These are phyloP conservation scores for Chaitophorus viminalis DNA, from an alignment of 2,888 invertebrate species.

Conservation along the genomic window DNA sequence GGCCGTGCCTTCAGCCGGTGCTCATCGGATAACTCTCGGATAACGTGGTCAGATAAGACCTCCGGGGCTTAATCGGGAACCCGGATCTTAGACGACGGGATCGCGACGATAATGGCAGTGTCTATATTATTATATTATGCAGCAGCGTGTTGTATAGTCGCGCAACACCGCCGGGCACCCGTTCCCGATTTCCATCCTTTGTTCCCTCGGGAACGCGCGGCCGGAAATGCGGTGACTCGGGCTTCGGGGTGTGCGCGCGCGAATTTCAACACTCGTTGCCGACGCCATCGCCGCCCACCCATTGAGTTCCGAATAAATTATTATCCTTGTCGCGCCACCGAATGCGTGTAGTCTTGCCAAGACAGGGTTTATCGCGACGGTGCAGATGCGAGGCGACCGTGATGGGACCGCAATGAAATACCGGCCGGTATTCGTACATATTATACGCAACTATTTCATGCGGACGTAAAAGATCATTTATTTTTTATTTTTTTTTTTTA, in stretches of 20 bases:
- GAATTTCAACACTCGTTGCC: background rate
- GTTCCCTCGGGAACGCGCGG: background rate
- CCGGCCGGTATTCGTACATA: background rate
- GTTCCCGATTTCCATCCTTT: background rate
- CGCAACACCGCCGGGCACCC: background rate
- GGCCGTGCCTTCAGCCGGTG: background rate
- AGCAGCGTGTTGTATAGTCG: background rate
- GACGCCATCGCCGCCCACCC: too few relatives aligned
- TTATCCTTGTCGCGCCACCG: background rate
- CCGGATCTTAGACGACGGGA: background rate
- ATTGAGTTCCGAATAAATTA: background rate
- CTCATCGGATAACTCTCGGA: background rate
- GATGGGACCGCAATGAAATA: background rate
- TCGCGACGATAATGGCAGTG: background rate
- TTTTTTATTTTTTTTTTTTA: too few relatives aligned
- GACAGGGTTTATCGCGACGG: background rate
- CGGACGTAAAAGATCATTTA: too few relatives aligned
- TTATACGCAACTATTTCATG: too few relatives aligned
- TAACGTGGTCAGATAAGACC: conserved; percentile 1
- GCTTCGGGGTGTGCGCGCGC: background rate
- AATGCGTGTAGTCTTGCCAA: too few relatives aligned
- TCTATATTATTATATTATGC: too few relatives aligned
- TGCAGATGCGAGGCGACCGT: too few relatives aligned
- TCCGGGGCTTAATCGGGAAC: conserved; percentile 14
- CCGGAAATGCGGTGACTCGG: background rate